Evolutionary conservation across 1,140 invertebrate species (phyloP), one percentile per base, ranked within the genome.

Genomic region (Hestina assimilis): DNA sequence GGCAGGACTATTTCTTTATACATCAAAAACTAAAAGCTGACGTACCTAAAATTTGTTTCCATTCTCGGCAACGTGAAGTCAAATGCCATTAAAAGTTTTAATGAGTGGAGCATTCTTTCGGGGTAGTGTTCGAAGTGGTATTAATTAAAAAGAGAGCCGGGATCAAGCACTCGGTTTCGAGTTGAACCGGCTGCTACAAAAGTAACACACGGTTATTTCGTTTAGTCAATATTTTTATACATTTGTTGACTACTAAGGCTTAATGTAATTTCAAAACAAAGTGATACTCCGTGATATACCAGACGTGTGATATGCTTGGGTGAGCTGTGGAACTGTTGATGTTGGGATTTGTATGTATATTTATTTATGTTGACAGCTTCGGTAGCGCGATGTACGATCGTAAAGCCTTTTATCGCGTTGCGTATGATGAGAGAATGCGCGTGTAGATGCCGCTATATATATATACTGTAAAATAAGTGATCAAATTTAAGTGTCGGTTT

Each of bases 11-110:
- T 61, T 61, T 55, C 51, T 55, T 51, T 55, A 55, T 51, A 43
- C 52, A 40, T 65, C 54, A 69, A 66, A 68, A 72, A 72, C 59
- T 72, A 75, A 75, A 70, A 78, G 58, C 63, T 63, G 59, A 70
- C 69, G 66, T 70, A 64, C 65, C 68, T 73, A 69, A 74, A 79
- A 75, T 79, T 81, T 81, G 78, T 79, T 74, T 70, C 73, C 64
- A 71, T 70, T 65, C 69, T 67, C 60, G 48, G 61, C 62, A 59
- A 59, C 60, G 63, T 55, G 57, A 73, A 81, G 69, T 79, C 78
- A 81, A 83, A 87, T 73, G 79, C 79, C 79, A 84, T 87, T 87
- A 84, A 84, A 87, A 87, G 54, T 87, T 87, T 87, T 87, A 87
- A 87, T 83, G 80, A 83, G 76, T 83, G 72, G 66, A 78, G 83